phyloP scores from a whole-genome alignment of 2,113 vertebrate genomes.

The Malurus cyaneus region DNA sequence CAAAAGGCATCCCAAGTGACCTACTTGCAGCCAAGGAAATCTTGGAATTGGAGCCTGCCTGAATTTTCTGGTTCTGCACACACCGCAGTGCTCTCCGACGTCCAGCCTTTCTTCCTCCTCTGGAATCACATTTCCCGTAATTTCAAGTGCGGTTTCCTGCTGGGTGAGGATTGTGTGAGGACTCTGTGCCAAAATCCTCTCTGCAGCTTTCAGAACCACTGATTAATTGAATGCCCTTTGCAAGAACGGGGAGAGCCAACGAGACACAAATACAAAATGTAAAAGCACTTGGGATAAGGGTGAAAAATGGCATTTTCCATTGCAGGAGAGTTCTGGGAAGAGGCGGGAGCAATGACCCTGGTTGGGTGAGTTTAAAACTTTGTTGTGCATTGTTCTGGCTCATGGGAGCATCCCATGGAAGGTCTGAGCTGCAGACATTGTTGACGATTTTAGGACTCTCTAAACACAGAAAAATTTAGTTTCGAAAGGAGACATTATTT shows the following conservation, averaged over 20 bases:
- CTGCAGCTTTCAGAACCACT: not conserved
- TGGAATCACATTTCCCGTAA: not conserved
- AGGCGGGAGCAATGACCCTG: not conserved
- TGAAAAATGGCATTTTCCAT: not conserved
- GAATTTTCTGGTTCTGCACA: not conserved
- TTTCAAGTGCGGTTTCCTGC: not conserved
- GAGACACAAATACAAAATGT: rapidly evolving
- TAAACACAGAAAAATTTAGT: not conserved
- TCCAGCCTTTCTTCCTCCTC: not conserved
- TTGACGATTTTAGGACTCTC: not conserved
- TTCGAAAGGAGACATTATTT: rapidly evolving
- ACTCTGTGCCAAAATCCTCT: not conserved
- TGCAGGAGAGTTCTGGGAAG: not conserved
- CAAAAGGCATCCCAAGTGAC: not conserved
- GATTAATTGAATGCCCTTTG: not conserved
- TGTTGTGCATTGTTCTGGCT: rapidly evolving
- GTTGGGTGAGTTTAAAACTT: rapidly evolving
- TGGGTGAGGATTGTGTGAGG: not conserved
- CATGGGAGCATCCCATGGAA: rapidly evolving
- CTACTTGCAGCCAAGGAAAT: not conserved
- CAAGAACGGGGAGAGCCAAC: rapidly evolving
- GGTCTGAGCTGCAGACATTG: rapidly evolving
- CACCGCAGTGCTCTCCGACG: not conserved
- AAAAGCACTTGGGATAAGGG: rapidly evolving
- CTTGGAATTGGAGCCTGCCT: not conserved